These are phyloP conservation scores for Penaeus vannamei DNA, from an alignment of 1,140 invertebrate species.

Conservation along the genomic window DNA sequence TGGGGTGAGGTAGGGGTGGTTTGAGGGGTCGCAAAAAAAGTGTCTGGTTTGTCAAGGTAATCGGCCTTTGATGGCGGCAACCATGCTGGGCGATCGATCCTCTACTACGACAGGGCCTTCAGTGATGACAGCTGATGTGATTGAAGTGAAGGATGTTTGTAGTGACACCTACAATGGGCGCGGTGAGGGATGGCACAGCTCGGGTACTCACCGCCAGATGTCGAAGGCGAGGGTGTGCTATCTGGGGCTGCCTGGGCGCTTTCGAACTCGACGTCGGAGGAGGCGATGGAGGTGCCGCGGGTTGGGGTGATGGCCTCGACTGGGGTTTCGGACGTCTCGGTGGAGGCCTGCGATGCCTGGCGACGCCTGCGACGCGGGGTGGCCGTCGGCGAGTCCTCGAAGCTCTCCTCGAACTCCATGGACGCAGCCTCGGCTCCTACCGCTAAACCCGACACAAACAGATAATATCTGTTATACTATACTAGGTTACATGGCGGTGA, in stretches of 20 bases:
- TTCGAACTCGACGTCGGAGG: conserved; percentile 41
- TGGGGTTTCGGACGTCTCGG: conserved; percentile 51
- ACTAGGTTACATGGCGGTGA: no score
- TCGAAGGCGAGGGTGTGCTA: conserved; percentile 65
- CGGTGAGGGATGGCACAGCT: no score
- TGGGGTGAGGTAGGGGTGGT: no score
- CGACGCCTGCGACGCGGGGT: conserved; percentile 41
- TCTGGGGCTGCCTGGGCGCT: conserved; percentile 54
- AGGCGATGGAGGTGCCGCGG: conserved; percentile 26
- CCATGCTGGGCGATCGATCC: no score
- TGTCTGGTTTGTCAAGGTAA: no score
- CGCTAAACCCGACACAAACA: not conserved
- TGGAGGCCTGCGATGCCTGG: conserved; percentile 29
- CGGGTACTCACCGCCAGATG: conserved; percentile 51
- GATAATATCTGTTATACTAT: not conserved
- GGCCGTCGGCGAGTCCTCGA: conserved; percentile 27
- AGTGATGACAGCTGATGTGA: no score
- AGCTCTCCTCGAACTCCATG: conserved; percentile 50
- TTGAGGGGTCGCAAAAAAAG: no score
- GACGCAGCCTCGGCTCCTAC: conserved; percentile 10
- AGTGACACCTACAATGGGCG: not conserved
- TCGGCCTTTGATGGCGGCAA: no score
- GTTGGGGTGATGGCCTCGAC: conserved; percentile 27
- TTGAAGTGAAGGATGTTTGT: not conserved
- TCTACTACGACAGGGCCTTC: no score